These are phyloP conservation scores for Oreortyx pictus DNA, from an alignment of 2,797 vertebrate genomes.

Conservation along the genomic window DNA sequence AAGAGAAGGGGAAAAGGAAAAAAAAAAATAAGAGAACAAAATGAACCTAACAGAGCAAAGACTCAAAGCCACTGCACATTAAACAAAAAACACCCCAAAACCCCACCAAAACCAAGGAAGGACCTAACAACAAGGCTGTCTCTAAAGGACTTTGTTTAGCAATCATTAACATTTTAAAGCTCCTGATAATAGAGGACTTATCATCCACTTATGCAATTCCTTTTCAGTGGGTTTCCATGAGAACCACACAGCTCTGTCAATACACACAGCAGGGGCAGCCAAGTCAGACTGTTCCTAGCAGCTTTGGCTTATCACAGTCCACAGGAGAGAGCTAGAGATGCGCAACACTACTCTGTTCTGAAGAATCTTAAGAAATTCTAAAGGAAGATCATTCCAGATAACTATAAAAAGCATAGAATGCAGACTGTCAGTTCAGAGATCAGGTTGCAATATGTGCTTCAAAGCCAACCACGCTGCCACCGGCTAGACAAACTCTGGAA, in stretches of 20 bases:
- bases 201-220: background rate
- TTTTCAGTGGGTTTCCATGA: background rate
- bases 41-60: background rate
- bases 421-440: background rate
- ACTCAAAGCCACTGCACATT: background rate
- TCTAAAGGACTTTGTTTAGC: background rate
- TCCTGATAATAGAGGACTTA: background rate
- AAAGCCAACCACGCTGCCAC: accelerated
- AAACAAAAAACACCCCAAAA: background rate
- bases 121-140: background rate
- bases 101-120: background rate
- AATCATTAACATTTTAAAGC: background rate
- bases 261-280: background rate
- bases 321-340: background rate
- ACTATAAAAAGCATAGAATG: background rate
- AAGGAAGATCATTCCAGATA: background rate
- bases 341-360: accelerated
- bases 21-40: background rate
- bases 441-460: accelerated
- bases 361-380: background rate
- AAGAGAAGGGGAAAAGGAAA: constrained; percentile 23
- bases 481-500: background rate
- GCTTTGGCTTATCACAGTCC: background rate
- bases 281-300: background rate
- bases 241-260: background rate